Evolutionary conservation across 2,113 vertebrate genomes (phyloP).

Genomic region (Vireo altiloquus): DNA sequence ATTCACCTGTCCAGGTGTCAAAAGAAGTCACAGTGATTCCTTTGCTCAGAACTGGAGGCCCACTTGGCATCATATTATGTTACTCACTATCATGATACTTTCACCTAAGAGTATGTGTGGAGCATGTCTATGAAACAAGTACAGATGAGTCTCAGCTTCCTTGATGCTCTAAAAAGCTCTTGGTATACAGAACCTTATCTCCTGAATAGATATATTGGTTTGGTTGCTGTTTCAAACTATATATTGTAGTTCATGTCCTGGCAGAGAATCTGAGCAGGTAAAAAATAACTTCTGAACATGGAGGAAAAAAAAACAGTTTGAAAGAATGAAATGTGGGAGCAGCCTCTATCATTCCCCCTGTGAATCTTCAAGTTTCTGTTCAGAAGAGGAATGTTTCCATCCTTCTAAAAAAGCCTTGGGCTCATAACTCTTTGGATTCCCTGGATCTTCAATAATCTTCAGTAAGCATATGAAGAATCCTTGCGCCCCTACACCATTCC

Average conservation of each 20-base stretch:
- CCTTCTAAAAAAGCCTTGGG: not conserved
- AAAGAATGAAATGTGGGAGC: not conserved
- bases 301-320: not conserved
- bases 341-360: not conserved
- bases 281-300: not conserved
- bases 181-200: not conserved
- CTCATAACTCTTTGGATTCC: not conserved
- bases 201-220: not conserved
- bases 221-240: not conserved
- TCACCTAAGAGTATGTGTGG: not conserved
- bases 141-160: not conserved
- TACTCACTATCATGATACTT: not conserved
- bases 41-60: not conserved
- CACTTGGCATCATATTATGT: not conserved
- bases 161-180: not conserved
- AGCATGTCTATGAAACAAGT: not conserved
- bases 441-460: not conserved
- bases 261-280: not conserved
- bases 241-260: not conserved
- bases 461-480: not conserved
- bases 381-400: not conserved
- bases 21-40: not conserved
- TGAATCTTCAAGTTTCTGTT: not conserved
- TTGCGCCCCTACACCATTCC: not conserved
- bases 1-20: not conserved